phyloP scores from a whole-genome alignment of 2,113 vertebrate genomes.

The Chloropsis cyanopogon region DNA sequence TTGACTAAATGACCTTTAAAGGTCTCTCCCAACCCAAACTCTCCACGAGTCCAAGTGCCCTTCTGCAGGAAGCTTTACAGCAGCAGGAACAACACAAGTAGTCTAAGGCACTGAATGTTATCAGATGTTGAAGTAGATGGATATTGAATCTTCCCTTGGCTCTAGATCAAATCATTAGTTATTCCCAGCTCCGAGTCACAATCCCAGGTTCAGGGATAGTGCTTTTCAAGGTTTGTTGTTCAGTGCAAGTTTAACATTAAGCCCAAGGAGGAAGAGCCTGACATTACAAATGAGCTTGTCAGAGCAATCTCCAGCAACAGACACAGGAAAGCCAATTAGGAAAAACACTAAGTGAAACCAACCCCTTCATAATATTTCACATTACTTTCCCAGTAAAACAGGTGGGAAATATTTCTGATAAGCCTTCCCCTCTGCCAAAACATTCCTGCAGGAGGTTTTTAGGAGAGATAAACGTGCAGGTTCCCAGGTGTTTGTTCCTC shows the following conservation, averaged over 20 bases:
- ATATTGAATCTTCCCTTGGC: neutral
- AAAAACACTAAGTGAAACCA: neutral
- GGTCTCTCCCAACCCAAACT: neutral
- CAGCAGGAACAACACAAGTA: neutral
- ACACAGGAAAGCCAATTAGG: neutral
- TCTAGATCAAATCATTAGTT: neutral
- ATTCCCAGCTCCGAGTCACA: neutral
- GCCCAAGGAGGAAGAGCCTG: neutral
- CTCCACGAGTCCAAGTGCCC: neutral
- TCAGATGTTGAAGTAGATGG: neutral
- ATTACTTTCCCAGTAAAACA: neutral
- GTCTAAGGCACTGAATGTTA: neutral
- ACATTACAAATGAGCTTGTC: conserved; percentile 3
- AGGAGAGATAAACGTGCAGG: neutral
- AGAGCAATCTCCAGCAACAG: neutral
- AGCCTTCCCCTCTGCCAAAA: neutral
- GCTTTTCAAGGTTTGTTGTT: neutral
- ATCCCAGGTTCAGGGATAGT: neutral
- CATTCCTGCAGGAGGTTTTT: neutral
- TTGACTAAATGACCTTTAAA: neutral
- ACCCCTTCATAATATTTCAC: neutral
- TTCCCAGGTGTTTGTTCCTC: neutral
- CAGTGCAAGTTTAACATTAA: neutral
- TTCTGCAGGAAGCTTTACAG: neutral
- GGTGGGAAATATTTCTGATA: neutral